Evolutionary conservation across 1,140 invertebrate genomes (phyloP), one percentile per base, ranked within the genome.

Genomic region (Lutraria rhynchaena): DNA sequence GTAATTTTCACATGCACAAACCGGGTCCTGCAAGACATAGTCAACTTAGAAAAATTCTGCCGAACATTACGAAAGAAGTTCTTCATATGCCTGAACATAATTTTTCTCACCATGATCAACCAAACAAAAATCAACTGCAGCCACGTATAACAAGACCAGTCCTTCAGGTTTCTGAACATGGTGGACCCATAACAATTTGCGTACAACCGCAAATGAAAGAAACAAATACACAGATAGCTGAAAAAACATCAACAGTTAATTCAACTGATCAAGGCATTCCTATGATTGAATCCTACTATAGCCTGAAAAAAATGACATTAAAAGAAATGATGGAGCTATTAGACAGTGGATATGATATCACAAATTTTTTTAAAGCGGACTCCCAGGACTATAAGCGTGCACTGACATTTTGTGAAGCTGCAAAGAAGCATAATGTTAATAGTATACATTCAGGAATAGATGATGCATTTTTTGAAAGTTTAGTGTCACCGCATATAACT

Each of bases 281-380:
- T 2, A 49, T 29, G 15, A 67, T 67, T 49, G 63, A 73, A 31
- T 27, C 22, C 7, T 58, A 53, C 15, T 58, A 73, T 22, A 73
- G 70, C 29, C 57, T 73, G 70, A 67, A 61, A 49, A 71, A 55
- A 35, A 31, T 71, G 1, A 55, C 31, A 15, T 19, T 71, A 5
- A 71, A 1, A 57, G 24, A 71, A 57, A 71, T 55, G 69, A 57
- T 55, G 46, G 49, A 57, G 22, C 22, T 71, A 2, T 5, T 67
- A 15, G 63, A 67, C 13, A 67, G 44, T 27, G 63, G 63, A 13
- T 31, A 71, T n/a, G 24, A 71, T 71, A 3, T 71, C 15, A 35
- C 57, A 46, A 17, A 19, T 22, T 33, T 37, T 35, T 11, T 37
- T 11, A 55, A 29, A 41, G 49, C 69, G 2, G 13, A 2, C 2